Evolutionary conservation across 92 coral and sea anemone genomes (phyloP).

Genomic region (Parazoanthus darwini): DNA sequence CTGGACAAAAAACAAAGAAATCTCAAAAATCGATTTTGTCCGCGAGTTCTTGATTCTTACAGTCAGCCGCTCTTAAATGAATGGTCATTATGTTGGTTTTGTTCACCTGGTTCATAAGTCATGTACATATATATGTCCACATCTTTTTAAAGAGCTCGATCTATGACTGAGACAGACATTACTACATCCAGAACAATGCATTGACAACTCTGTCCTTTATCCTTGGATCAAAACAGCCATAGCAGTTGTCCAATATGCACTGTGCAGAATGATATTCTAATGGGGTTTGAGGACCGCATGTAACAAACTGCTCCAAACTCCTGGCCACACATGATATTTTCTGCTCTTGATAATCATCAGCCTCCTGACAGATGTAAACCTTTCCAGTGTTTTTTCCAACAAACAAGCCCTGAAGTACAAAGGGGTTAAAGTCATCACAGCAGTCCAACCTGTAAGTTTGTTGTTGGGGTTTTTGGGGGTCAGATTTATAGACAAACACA

Average conservation of each 20-base stretch:
- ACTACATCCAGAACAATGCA: constrained; percentile 54
- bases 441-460: no score
- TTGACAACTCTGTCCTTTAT: constrained; percentile 83
- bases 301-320: constrained; percentile 85
- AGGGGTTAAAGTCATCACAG: background rate
- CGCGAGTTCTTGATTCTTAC: no score
- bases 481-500: no score
- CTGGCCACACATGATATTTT: constrained; percentile 77
- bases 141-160: no score
- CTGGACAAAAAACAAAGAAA: no score
- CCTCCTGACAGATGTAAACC: constrained; percentile 84
- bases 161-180: background rate
- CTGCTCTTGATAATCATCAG: constrained; percentile 90
- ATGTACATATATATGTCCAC: no score
- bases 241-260: constrained; percentile 85
- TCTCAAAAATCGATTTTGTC: no score
- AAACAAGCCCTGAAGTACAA: constrained; percentile 73
- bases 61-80: no score
- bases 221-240: constrained; percentile 89
- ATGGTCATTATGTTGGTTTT: no score
- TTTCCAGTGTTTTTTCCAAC: constrained; percentile 81
- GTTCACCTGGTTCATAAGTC: no score
- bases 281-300: constrained; percentile 80
- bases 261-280: constrained; percentile 80
- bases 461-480: no score